Base-by-base conservation (phyloP, 2,797 vertebrate genomes). In the Balearica regulorum region DNA sequence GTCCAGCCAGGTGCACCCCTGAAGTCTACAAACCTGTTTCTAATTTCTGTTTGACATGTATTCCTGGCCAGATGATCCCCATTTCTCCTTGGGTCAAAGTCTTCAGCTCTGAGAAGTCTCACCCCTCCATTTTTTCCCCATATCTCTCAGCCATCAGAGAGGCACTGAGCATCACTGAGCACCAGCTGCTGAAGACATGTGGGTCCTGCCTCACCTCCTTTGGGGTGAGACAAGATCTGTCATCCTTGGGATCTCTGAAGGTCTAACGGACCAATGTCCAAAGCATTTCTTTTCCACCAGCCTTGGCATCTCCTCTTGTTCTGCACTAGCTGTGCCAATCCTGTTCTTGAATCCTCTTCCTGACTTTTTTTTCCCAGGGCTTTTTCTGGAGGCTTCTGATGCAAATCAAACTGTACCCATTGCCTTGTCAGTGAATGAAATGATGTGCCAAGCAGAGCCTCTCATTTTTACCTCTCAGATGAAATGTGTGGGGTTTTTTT, bases 401-500 rank as follows among this genome's bases (percentile, higher is more conserved):
- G 9, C 3, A 10, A 62, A 3, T 10, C 76, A 65, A 21, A 11
- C 31, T 6, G 17, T 2, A 3, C 43, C 57, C 1, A 0, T n/a
- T 58, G 15, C 43, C 33, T 80, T 2, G 0, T 9, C 20, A 8
- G 28, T 5, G 84, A 19, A 35, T 10, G n/a, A 49, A 44, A 51
- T 3, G 12, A 17, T 8, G 44, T 20, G 28, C 41, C 41, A 8
- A 10, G n/a, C 26, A 24, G 39, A 55, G 0, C 24, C 4, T 60
- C n/a, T 9, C 3, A 7, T 62, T 82, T 66, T 60, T 3, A 33
- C n/a, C 41, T 54, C 49, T 33, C 19, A 9, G 19, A 33, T 29
- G 26, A 90, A 80, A 31, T 1, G 16, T 4, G 9, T 37, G 20
- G 2, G 9, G 2, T 4, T 22, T 35, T 77, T 44, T 68, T 53